Base-by-base conservation (phyloP, 2,888 invertebrate genomes). In the Noctua janthina region DNA sequence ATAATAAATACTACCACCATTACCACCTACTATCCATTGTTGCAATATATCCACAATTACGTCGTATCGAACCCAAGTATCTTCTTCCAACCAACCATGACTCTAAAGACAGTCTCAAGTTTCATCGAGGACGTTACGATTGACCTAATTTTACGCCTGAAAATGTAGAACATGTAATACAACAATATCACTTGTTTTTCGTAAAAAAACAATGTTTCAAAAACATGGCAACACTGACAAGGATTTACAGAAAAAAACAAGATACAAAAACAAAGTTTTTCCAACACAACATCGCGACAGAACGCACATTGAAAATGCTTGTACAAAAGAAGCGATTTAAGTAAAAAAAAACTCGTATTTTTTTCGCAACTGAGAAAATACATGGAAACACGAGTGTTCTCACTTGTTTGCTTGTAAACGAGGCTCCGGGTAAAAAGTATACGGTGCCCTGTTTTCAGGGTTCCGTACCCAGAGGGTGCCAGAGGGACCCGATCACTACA, bases 381-480 rank as follows among this genome's bases (percentile, higher is more conserved):
- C 71, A 78, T 67, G n/a, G 17, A 43, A 74, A 69, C 81, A 81
- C 79, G 80, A 86, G 88, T 83, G 74, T 83, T 78, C 77, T 73
- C 81, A 86, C 87, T 88, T 87, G 86, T 86, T 87, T 74, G 78
- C 77, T 74, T 74, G 56, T 69, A 89, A 88, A 88, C 89, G 89
- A 88, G 83, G 76, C 81, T 86, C 56, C 64, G 51, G 51, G 77
- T n/a, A 70, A 82, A 88, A 86, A 80, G 80, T 62, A 71, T 70
- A 79, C 79, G 78, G 54, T 74, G 83, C 46, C 6, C 46, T 64
- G 49, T 78, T 69, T 74, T 70, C 46, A 68, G 68, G n/a, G 68
- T 46, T 68, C 46, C 46, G 68, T n/a, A 46, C 6, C 7, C 67
- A 46, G n/a, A 15, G 7, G 23, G 13, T 2, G 66, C 8, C 39